Evolutionary conservation across 2,888 invertebrate genomes (phyloP), one percentile per base, ranked within the genome.

Genomic region (Allygus modestus): DNA sequence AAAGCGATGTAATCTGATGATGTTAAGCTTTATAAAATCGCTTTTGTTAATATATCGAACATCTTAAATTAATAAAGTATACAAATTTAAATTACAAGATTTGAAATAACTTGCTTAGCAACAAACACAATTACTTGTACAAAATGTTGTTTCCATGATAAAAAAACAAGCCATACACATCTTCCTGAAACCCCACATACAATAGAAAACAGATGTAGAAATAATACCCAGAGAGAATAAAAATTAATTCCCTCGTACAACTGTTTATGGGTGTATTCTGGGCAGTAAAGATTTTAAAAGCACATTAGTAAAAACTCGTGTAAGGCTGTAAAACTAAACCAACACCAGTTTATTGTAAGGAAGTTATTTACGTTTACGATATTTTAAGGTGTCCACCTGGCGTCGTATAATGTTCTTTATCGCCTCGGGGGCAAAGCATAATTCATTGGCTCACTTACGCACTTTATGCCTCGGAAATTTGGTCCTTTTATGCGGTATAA

Each of bases 391-490:
- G 73, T 43, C 43, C 73, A 73, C 73, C 73, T 73, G 69, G 73
- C 73, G 20, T 73, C 41, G 20, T 41, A 31, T 33, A 73, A 41
- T 41, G 43, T 43, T 37, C 73, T 43, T 43, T 73, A 43, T 73
- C 73, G 73, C 41, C 43, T 12, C 77, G 28, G 51, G 77, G 77
- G 51, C 77, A 51, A 77, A 77, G 46, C 77, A 77, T 77, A 77
- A 77, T 23, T 77, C 77, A 77, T 77, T 17, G 41, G 20, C 77
- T 43, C 73, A 23, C 46, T 46, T 46, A 11, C 46, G 77, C 41
- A 1, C 77, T 77, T 77, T 77, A 77, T 26, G 43, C 15, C 46
- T 43, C 51, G 17, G 77, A 77, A 51, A 26, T 77, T 77, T 28
- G 77, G 77, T 77, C 77, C 41, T 43, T 73, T 46, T 77, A 46